Conservation (phyloP, 2,888 invertebrate genomes). For the Agrotis puta region DNA sequence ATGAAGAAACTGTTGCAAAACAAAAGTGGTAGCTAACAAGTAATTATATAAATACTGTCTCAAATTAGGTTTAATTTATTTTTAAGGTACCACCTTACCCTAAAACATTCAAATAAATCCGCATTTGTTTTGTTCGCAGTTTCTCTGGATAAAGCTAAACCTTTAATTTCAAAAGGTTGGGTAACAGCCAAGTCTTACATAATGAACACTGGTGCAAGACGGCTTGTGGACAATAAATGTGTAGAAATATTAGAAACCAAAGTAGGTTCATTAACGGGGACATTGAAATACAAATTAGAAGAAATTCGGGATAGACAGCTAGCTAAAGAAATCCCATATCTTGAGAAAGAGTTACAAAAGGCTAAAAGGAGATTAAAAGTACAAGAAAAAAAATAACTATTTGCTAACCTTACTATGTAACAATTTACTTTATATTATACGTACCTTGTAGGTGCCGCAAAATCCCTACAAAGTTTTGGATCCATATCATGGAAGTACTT, state of each 20-base stretch:
- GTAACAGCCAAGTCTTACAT: conserved; percentile 71
- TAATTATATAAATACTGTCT: neutral
- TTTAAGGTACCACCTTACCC: conserved; percentile 17
- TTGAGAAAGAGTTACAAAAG: conserved; percentile 78
- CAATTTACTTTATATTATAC: neutral
- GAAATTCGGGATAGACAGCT: conserved; percentile 74
- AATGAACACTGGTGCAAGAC: conserved; percentile 71
- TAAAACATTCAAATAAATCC: conserved; percentile 45
- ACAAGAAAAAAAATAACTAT: neutral
- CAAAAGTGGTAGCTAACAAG: conserved; percentile 71
- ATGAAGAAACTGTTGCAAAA: conserved; percentile 82
- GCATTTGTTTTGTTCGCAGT: conserved; percentile 84
- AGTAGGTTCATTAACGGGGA: conserved; percentile 63
- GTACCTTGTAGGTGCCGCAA: conserved; percentile 69
- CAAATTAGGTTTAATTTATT: neutral
- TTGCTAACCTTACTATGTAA: neutral
- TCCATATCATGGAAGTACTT: conserved; percentile 80
- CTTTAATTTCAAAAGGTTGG: conserved; percentile 79
- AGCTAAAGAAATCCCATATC: conserved; percentile 76
- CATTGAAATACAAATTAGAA: conserved; percentile 68
- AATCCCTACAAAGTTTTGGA: conserved; percentile 43
- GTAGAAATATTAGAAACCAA: conserved; percentile 74
- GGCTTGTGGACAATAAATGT: conserved; percentile 75
- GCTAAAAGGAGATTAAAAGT: conserved; percentile 66
- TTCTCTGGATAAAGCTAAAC: conserved; percentile 80